Conservation (phyloP, 2,113 vertebrate species). For the Caloenas nicobarica region DNA sequence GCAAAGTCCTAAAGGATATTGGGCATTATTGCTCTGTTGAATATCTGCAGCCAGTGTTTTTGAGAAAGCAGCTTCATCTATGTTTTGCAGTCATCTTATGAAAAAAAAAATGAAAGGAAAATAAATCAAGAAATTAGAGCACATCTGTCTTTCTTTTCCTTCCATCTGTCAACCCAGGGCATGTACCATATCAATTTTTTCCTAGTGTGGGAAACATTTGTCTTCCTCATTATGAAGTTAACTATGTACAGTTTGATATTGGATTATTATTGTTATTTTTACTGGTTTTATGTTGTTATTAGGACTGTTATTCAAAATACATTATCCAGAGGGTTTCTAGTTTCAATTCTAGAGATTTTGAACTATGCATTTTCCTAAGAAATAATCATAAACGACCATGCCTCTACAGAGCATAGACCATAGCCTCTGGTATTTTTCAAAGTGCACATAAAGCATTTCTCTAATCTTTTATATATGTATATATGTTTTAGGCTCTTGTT, state of each 20-base stretch:
- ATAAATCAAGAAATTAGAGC: conserved; percentile 46
- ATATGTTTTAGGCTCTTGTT: not conserved
- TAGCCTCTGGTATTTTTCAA: not conserved
- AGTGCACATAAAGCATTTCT: not conserved
- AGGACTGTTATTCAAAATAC: not conserved
- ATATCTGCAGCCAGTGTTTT: not conserved
- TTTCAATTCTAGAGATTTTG: not conserved
- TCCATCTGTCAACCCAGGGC: conserved; percentile 61
- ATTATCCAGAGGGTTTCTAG: not conserved
- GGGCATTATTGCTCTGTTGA: conserved; percentile 12
- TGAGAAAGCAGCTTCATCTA: conserved; percentile 18
- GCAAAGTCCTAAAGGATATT: conserved; percentile 42
- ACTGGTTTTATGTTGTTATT: not conserved
- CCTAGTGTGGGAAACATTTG: not conserved
- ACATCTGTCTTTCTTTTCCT: conserved; percentile 62
- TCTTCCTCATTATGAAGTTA: conserved; percentile 21
- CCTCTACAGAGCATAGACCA: not conserved
- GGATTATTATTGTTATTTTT: not conserved
- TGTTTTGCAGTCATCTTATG: not conserved
- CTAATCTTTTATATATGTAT: not conserved
- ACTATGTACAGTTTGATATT: not conserved
- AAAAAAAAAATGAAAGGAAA: not conserved
- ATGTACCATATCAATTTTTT: not conserved
- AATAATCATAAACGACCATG: not conserved
- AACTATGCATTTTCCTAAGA: not conserved